phyloP scores from a whole-genome alignment of 2,113 vertebrate species.

The Scomber japonicus region DNA sequence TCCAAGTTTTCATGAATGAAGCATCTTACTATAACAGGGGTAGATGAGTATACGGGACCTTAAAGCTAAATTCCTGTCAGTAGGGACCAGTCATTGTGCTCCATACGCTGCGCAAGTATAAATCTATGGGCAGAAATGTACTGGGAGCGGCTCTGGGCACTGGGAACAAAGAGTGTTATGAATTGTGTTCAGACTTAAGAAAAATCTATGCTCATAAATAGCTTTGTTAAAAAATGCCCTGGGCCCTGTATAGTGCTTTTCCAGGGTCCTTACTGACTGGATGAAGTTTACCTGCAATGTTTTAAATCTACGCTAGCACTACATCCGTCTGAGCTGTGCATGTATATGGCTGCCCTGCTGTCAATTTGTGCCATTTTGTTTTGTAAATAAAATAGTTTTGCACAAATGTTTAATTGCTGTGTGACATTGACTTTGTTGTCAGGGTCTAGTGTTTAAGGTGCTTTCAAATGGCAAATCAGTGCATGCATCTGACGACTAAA shows the following conservation, averaged over 20 bases:
- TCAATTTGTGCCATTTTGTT: slow-evolving; percentile 97
- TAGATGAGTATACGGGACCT: slow-evolving; percentile 13
- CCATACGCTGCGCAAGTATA: slow-evolving; percentile 10
- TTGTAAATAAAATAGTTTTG: slow-evolving; percentile 99
- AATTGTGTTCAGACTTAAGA: slow-evolving; percentile 23
- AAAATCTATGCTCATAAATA: slow-evolving; percentile 35
- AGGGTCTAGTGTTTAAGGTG: neutral
- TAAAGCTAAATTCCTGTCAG: slow-evolving; percentile 29
- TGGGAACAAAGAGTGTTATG: slow-evolving; percentile 50
- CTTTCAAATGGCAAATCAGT: too few relatives aligned
- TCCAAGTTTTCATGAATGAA: slow-evolving; percentile 33
- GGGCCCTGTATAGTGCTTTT: slow-evolving; percentile 45
- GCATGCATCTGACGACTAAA: too few relatives aligned
- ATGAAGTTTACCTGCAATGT: slow-evolving; percentile 66
- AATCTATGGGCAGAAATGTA: slow-evolving; percentile 9
- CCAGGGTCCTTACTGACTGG: slow-evolving; percentile 41
- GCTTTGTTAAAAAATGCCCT: slow-evolving; percentile 48
- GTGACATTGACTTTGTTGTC: neutral
- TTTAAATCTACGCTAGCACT: slow-evolving; percentile 80
- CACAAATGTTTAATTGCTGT: slow-evolving; percentile 89
- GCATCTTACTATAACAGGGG: neutral
- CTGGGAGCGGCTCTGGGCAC: slow-evolving; percentile 19
- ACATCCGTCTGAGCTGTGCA: slow-evolving; percentile 90
- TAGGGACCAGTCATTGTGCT: slow-evolving; percentile 41
- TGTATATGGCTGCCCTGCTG: slow-evolving; percentile 91